Evolutionary conservation across 2,797 vertebrate genomes (phyloP), one percentile per base, ranked within the genome.

Genomic region (Muscicapa striata): DNA sequence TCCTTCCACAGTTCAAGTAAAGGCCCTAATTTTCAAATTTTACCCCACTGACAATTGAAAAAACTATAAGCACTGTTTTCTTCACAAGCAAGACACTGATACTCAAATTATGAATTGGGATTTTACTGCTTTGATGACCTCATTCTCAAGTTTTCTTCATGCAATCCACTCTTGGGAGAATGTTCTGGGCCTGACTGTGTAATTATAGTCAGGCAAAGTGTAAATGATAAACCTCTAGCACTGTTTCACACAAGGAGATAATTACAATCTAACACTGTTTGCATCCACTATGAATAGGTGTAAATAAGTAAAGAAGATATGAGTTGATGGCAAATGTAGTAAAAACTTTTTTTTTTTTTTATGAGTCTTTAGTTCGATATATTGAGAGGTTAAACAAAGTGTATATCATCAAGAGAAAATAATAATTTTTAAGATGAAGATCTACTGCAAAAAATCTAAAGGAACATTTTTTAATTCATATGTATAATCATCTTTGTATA

Each of bases 181-280:
- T 1, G 12, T 61, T 94, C 69, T 67, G 27, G 27, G 67, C 55
- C 72, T 46, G 27, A 62, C 22, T 16, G 3, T 73, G 32, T 89
- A 91, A 96, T 90, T 90, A 86, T 76, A 94, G 69, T n/a, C 59
- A 75, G 32, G 14, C 29, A 84, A 95, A 84, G 69, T 76, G 80
- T 69, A 81, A 95, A 87, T 68, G 19, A 85, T 55, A 49, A 78
- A 78, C 36, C 0, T 3, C 58, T 43, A 66, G 30, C 38, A n/a
- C 18, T 82, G n/a, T 48, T 92, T 84, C 84, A 58, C 57, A 68
- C 19, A 55, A 75, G 58, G 82, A 92, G 66, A 48, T 87, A 95
- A 97, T 85, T 73, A 87, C 64, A 82, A 48, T 79, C 62, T 68
- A 68, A 89, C 66, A 48, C 16, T 32, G 8, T 85, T 74, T 87